Conservation (phyloP, 2,888 invertebrate genomes). For the Drosophila nr. perissopoda region DNA sequence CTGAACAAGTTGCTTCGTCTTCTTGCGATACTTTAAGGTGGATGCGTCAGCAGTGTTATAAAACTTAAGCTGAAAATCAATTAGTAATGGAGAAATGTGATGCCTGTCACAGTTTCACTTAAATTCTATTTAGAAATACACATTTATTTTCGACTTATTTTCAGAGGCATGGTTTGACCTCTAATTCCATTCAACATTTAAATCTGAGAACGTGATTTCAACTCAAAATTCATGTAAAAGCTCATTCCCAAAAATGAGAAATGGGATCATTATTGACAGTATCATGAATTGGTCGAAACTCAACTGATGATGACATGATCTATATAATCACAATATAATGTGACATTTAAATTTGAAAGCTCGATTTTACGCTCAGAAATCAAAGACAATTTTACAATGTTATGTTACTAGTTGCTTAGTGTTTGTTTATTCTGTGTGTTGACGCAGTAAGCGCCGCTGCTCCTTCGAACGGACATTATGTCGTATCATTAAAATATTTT, state of each 20-base stretch:
- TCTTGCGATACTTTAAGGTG: conserved; percentile 1
- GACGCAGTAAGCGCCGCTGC: conserved; percentile 19
- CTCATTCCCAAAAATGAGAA: too few relatives aligned
- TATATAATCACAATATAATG: too few relatives aligned
- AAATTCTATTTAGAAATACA: neutral
- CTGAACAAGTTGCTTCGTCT: neutral
- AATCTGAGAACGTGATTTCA: neutral
- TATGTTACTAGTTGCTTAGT: conserved; percentile 2
- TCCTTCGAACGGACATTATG: conserved; percentile 50
- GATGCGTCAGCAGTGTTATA: conserved; percentile 12
- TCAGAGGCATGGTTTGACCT: neutral
- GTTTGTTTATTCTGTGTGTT: conserved; percentile 16
- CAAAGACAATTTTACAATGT: neutral
- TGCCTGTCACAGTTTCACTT: neutral
- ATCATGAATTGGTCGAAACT: too few relatives aligned
- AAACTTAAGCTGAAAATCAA: neutral
- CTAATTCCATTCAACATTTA: accelerated
- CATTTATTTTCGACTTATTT: neutral
- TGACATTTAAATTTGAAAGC: neutral
- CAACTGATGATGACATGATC: too few relatives aligned
- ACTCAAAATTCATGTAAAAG: neutral
- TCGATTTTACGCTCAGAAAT: neutral
- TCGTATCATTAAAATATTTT: conserved; percentile 78
- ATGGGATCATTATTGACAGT: too few relatives aligned
- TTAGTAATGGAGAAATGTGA: neutral